Base-by-base conservation (phyloP, 2,113 vertebrate genomes). In the Danionella cerebrum region DNA sequence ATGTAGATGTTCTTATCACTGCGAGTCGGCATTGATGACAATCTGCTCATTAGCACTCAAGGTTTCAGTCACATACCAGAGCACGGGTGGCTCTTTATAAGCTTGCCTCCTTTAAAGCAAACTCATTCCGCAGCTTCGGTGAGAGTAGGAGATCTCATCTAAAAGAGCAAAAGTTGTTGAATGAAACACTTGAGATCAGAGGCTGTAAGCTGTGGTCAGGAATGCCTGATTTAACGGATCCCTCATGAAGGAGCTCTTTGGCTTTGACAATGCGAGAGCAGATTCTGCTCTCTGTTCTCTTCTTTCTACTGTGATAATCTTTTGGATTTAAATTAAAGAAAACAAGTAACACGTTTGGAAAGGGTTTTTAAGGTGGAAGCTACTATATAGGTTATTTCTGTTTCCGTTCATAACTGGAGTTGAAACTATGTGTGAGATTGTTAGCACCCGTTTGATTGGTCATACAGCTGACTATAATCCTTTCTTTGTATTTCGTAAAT, bases 141-240 rank as follows among this genome's bases (percentile, higher is more conserved):
- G 13, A 24, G 42, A 48, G 59, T 48, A 13, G 29, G 59, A 64
- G 59, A 48, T 35, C 36, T 65, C 21, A 16, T 65, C 41, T 57
- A 65, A 72, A 24, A 31, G 42, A 41, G 24, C 19, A 58, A 45
- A 31, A 54, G 41, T 45, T 38, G 69, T 19, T 47, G 16, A 64
- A 45, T 57, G 69, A 65, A 65, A 48, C 59, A 57, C 60, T 38
- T 36, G 21, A 48, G 52, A 45, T 44, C 31, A 68, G 39, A 58
- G 18, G 18, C 39, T 33, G 29, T 33, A 57, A 48, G 53, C 54
- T 16, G 10, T 7, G 42, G 53, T 36, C 66, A 38, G 53, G 31
- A 67, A 57, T 33, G 12, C 57, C 41, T 55, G 38, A 44, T 60
- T 44, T 42, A 64, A 48, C 24, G 9, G 18, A 64, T 36, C 14